A percentile compares a stretch with the other conserved stretches of the same genome.
These are phyloP conservation scores for Anthoscopus minutus DNA, from an alignment of 2,113 vertebrate genomes.

Conservation along the genomic window DNA sequence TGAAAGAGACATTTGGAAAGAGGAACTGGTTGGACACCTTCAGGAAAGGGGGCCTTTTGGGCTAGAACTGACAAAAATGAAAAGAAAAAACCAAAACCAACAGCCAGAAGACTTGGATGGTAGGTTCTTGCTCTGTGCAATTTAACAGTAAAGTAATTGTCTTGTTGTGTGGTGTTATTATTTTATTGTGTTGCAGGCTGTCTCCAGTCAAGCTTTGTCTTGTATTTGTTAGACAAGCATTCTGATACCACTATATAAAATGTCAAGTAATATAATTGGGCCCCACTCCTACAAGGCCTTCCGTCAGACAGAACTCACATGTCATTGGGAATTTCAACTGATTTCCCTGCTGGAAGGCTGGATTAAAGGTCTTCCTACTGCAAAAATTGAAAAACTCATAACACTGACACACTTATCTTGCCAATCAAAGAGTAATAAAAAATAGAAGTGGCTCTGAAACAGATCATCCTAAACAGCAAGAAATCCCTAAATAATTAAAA, in stretches of 20 bases:
- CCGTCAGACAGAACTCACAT: conserved; percentile 15
- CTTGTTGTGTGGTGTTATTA: not conserved
- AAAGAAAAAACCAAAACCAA: not conserved
- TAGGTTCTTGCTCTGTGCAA: not conserved
- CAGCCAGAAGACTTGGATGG: not conserved
- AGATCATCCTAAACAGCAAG: not conserved
- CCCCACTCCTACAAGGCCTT: conserved; percentile 9
- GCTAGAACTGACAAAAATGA: not conserved
- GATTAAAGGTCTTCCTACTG: conserved; percentile 48
- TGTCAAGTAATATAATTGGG: conserved; percentile 58
- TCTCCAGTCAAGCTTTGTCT: conserved; percentile 21
- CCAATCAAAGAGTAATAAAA: conserved; percentile 36
- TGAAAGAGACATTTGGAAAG: not conserved
- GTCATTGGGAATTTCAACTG: conserved; percentile 42
- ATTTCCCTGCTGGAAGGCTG: conserved; percentile 47
- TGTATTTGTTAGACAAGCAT: conserved; percentile 49
- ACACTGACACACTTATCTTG: conserved; percentile 13
- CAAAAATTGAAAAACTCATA: conserved; percentile 53
- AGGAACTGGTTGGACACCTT: not conserved
- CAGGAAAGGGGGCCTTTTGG: not conserved
- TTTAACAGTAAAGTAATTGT: not conserved
- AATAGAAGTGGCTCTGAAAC: not conserved
- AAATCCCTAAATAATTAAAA: conserved; percentile 8
- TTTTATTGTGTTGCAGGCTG: conserved; percentile 36
- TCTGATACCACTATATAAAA: conserved; percentile 45